A percentile compares a stretch with the other conserved stretches of the same genome.
These are phyloP conservation scores for Hydropsyche betteni DNA, from an alignment of 2,888 invertebrate genomes.

Conservation along the genomic window DNA sequence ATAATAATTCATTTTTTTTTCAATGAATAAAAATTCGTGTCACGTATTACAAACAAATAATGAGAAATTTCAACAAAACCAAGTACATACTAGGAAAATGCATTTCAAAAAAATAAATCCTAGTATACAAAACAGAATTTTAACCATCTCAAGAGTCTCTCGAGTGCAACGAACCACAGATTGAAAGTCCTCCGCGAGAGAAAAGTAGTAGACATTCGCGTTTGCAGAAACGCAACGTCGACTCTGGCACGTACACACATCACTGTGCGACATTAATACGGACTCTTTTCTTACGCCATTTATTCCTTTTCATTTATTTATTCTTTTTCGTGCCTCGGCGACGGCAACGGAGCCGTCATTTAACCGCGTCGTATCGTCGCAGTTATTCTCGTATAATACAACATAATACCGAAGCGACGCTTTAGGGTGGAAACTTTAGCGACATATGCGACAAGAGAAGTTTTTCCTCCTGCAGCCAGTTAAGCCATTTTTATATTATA, in stretches of 20 bases:
- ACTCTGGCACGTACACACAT: not conserved
- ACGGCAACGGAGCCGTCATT: not conserved
- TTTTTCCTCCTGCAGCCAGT: slow-evolving; percentile 17
- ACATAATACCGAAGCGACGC: not conserved
- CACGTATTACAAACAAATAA: too few relatives aligned
- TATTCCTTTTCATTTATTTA: not conserved
- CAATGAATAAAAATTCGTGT: too few relatives aligned
- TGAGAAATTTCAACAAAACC: too few relatives aligned
- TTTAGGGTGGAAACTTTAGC: slow-evolving; percentile 33
- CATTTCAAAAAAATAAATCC: too few relatives aligned
- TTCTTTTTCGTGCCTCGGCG: not conserved
- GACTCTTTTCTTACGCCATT: not conserved
- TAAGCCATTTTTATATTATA: slow-evolving; percentile 27
- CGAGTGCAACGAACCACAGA: too few relatives aligned
- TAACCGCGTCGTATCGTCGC: slow-evolving; percentile 4
- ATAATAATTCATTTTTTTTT: too few relatives aligned
- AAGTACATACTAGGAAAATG: too few relatives aligned
- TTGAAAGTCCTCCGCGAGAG: too few relatives aligned
- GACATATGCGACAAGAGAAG: slow-evolving; percentile 30
- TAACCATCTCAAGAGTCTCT: too few relatives aligned
- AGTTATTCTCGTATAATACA: slow-evolving; percentile 38
- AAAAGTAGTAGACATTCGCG: too few relatives aligned
- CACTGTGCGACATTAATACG: slow-evolving; percentile 13
- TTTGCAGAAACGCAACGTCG: too few relatives aligned
- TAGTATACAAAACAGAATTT: too few relatives aligned